Percentiles rank a stretch among this genome's conserved stretches.
phyloP scores from a whole-genome alignment of 2,113 vertebrate genomes.

The Notiomystis cincta region DNA sequence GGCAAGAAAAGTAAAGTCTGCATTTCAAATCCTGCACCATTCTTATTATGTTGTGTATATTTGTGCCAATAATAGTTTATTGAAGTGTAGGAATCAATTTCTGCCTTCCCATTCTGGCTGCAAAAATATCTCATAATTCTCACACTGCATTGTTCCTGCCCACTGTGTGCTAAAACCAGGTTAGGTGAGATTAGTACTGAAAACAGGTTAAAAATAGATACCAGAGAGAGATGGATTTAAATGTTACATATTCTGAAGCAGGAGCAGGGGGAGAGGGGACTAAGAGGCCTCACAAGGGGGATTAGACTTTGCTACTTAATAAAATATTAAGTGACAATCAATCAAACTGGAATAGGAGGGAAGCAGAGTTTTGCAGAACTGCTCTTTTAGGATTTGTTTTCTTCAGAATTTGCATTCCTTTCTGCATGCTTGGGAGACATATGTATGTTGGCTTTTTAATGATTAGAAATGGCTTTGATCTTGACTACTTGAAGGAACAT shows the following conservation, averaged over 20 bases:
- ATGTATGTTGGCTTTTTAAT: not conserved
- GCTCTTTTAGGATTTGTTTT: constrained; percentile 38
- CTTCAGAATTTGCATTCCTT: not conserved
- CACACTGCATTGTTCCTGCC: not conserved
- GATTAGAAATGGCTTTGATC: constrained; percentile 54
- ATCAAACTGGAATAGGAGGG: not conserved
- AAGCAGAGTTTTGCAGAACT: not conserved
- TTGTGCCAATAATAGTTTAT: not conserved
- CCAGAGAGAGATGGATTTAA: not conserved
- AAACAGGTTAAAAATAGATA: constrained; percentile 47
- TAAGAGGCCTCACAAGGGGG: not conserved
- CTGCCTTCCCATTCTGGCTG: not conserved
- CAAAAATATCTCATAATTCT: not conserved
- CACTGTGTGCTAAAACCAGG: not conserved
- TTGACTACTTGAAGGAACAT: constrained; percentile 31
- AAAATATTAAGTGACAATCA: constrained; percentile 43
- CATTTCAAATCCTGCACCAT: not conserved
- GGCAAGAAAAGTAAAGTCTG: not conserved
- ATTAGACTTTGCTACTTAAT: constrained; percentile 34
- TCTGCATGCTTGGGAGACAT: not conserved
- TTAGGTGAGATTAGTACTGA: constrained; percentile 13
- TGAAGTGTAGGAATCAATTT: not conserved
- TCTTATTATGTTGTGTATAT: not conserved
- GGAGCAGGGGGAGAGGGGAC: not conserved
- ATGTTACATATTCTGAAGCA: not conserved